Evolutionary conservation across 2,113 vertebrate species (phyloP).

Genomic region (Catharus minimus): DNA sequence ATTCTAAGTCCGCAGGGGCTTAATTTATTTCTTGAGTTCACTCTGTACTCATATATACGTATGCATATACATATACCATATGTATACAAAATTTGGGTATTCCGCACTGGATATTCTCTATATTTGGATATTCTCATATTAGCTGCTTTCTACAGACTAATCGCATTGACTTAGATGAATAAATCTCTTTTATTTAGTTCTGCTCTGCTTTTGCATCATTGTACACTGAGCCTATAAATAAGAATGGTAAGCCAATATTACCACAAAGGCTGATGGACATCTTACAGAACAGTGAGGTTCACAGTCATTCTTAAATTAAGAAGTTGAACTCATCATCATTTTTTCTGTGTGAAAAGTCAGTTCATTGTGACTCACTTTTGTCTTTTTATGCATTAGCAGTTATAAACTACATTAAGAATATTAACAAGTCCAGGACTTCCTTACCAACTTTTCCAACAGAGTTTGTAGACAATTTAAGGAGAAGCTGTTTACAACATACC

Average conservation of each 20-base stretch:
- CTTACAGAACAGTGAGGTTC: background rate
- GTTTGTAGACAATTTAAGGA: background rate
- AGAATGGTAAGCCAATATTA: background rate
- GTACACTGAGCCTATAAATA: background rate
- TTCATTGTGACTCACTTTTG: background rate
- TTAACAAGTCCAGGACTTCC: background rate
- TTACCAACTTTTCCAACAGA: background rate
- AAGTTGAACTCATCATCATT: background rate
- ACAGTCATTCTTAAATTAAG: background rate
- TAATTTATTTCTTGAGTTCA: background rate
- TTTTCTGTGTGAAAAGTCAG: background rate
- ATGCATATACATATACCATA: fast-evolving
- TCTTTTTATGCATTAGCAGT: background rate
- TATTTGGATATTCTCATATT: background rate
- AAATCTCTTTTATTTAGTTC: background rate
- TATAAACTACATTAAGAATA: background rate
- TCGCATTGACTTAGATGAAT: background rate
- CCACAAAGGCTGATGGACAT: background rate
- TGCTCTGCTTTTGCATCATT: background rate
- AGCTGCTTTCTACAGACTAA: background rate
- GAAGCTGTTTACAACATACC: background rate
- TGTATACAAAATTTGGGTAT: background rate
- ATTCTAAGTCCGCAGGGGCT: background rate
- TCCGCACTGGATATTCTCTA: background rate
- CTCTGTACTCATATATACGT: background rate